A percentile compares a stretch with the other conserved stretches of the same genome.
phyloP scores from a whole-genome alignment of 2,797 vertebrate species.

The Mergus octosetaceus region DNA sequence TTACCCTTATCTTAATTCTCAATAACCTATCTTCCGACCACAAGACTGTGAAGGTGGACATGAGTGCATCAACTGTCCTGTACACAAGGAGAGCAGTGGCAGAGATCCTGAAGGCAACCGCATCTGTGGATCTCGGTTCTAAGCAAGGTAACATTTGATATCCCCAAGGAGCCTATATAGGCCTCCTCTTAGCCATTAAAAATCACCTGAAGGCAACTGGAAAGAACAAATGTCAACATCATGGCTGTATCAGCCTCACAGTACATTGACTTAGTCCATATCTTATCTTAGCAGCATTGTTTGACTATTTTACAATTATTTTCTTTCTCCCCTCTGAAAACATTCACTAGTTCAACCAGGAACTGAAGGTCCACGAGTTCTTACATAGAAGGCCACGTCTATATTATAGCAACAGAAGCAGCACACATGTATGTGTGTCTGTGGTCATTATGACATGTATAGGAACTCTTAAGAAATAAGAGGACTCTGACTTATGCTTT shows the following conservation, averaged over 20 bases:
- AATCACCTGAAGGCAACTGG: not conserved
- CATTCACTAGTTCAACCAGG: not conserved
- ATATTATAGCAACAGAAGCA: not conserved
- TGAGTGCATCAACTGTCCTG: conserved; percentile 75
- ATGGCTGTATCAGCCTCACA: not conserved
- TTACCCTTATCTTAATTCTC: conserved; percentile 72
- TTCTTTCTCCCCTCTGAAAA: not conserved
- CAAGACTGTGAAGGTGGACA: conserved; percentile 73
- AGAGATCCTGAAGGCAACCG: conserved; percentile 75
- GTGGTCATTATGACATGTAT: accelerated
- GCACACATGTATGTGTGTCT: accelerated
- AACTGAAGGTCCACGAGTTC: not conserved
- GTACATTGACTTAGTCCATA: not conserved
- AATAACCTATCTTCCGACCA: conserved; percentile 56
- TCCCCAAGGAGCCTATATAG: not conserved
- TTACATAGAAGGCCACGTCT: not conserved
- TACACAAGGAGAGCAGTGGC: conserved; percentile 74
- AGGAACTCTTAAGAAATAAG: not conserved
- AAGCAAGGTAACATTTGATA: conserved; percentile 68
- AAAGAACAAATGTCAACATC: not conserved
- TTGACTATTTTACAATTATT: not conserved
- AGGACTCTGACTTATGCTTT: not conserved
- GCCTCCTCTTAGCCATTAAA: not conserved
- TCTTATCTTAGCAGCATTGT: not conserved
- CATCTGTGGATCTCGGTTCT: conserved; percentile 59